Percentiles rank a stretch among this genome's conserved stretches.
Conservation (phyloP, 2,888 invertebrate species). For the Podabrus alpinus region DNA sequence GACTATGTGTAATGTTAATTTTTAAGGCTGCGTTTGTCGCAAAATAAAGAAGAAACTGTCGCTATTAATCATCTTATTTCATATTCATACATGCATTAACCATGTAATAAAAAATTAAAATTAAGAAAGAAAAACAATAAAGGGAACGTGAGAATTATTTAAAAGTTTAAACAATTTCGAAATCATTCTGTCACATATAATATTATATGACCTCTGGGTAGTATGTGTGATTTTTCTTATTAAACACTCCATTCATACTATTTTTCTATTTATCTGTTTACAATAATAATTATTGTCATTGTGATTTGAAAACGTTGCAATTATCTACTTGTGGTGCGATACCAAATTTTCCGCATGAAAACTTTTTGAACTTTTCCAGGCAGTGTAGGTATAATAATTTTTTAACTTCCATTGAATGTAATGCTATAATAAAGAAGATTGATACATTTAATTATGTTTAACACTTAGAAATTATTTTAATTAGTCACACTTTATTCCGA, state of each 20-base stretch:
- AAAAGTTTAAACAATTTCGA: constrained; percentile 9
- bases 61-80: neutral
- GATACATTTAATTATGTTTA: neutral
- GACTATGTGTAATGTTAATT: neutral
- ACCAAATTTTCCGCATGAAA: neutral
- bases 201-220: constrained; percentile 8
- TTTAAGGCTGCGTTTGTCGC: neutral
- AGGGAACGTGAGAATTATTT: constrained; percentile 16
- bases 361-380: neutral
- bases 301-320: neutral
- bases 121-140: neutral
- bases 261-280: neutral
- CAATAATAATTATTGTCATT: neutral
- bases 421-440: neutral
- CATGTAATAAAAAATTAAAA: constrained; percentile 2
- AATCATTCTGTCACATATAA: constrained; percentile 17
- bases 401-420: neutral
- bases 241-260: neutral
- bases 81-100: neutral
- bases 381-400: neutral
- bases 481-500: neutral
- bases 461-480: neutral
- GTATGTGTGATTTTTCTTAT: constrained; percentile 10
- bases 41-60: neutral
- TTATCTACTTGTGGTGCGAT: neutral